Percentiles rank a stretch among this genome's conserved stretches.
Evolutionary conservation across 1,140 invertebrate genomes (phyloP).

Genomic region (Chironomus tepperi): DNA sequence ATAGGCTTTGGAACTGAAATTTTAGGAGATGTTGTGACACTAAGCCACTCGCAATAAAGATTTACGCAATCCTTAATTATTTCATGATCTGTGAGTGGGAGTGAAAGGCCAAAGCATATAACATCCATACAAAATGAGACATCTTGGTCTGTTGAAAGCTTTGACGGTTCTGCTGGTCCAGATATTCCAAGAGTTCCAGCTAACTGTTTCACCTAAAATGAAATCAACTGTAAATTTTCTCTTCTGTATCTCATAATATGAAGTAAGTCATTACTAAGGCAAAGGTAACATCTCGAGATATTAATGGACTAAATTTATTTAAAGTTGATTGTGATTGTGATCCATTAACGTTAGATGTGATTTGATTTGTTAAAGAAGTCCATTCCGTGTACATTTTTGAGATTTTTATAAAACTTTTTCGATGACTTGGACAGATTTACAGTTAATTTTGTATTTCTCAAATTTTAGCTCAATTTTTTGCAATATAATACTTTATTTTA

Average conservation of each 20-base stretch:
- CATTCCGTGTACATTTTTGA: constrained; percentile 73
- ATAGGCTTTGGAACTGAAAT: constrained; percentile 78
- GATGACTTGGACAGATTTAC: not conserved
- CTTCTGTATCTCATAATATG: not conserved
- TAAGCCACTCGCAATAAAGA: constrained; percentile 95
- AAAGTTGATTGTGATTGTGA: constrained; percentile 67
- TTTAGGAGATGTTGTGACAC: constrained; percentile 70
- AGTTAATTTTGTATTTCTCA: not conserved
- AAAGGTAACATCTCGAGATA: constrained; percentile 72
- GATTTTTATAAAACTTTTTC: constrained; percentile 8
- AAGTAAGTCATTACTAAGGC: constrained; percentile 53
- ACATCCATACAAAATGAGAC: constrained; percentile 91
- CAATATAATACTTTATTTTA: not conserved
- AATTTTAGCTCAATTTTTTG: not conserved
- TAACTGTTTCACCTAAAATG: constrained; percentile 49
- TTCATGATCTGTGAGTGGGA: constrained; percentile 85
- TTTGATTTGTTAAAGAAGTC: constrained; percentile 63
- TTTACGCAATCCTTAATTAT: constrained; percentile 92
- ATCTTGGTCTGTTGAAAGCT: constrained; percentile 66
- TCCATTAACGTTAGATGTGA: constrained; percentile 54
- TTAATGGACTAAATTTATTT: constrained; percentile 68
- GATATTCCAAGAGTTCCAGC: constrained; percentile 66
- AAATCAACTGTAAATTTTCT: not conserved
- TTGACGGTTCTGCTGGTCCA: constrained; percentile 65
- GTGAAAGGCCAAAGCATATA: constrained; percentile 82